Evolutionary conservation across 1,140 invertebrate species (phyloP).

Genomic region (Magallana gigas): DNA sequence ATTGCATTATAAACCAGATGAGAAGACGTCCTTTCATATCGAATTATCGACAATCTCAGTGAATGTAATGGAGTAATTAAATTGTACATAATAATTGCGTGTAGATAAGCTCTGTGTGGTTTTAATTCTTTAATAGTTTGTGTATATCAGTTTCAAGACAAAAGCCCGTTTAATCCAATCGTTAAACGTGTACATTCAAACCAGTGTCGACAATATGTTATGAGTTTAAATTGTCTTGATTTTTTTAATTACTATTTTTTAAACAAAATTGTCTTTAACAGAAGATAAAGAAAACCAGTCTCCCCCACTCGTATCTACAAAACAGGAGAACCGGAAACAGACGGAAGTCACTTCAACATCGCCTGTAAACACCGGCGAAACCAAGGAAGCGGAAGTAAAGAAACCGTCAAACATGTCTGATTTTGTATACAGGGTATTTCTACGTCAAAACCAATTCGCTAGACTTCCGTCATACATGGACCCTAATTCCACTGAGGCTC

Average conservation of each 20-base stretch:
- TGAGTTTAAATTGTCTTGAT: too few relatives aligned
- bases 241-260: too few relatives aligned
- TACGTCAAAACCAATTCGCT: conserved; percentile 27
- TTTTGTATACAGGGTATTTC: conserved; percentile 34
- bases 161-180: too few relatives aligned
- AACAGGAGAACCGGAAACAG: background rate
- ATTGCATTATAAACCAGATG: conserved; percentile 2
- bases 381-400: background rate
- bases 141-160: too few relatives aligned
- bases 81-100: background rate
- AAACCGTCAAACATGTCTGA: conserved; percentile 30
- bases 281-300: background rate
- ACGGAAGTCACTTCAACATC: background rate
- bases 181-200: too few relatives aligned
- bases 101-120: background rate
- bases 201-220: too few relatives aligned
- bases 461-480: conserved; percentile 34
- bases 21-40: background rate
- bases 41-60: background rate
- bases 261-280: background rate
- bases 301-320: background rate
- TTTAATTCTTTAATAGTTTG: conserved; percentile 4
- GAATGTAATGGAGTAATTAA: background rate
- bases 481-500: background rate
- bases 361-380: background rate